phyloP scores from a whole-genome alignment of 1,140 invertebrate species.

The Ips nitidus region DNA sequence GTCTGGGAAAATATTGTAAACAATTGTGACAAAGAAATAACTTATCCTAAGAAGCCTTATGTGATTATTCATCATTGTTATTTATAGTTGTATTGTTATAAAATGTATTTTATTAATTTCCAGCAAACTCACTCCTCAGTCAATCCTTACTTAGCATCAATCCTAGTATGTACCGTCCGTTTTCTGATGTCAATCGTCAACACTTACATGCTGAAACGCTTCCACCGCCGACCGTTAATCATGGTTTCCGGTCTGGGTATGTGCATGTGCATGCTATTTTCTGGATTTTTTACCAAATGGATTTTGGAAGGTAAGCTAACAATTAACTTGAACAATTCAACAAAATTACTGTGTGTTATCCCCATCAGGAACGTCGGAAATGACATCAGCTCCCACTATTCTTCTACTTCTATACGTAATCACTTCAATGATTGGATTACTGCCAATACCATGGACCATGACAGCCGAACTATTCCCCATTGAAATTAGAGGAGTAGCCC shows the following conservation, averaged over 20 bases:
- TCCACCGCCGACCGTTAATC: conserved; percentile 56
- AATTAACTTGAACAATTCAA: neutral
- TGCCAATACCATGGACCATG: conserved; percentile 66
- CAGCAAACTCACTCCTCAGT: conserved; percentile 54
- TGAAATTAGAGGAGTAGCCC: conserved; percentile 58
- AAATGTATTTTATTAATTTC: conserved; percentile 29
- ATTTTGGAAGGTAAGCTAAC: conserved; percentile 39
- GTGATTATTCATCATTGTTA: neutral
- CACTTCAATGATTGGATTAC: conserved; percentile 60
- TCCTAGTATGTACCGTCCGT: conserved; percentile 65
- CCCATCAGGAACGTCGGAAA: conserved; percentile 23
- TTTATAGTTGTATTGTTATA: conserved; percentile 1
- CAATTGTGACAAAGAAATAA: conserved; percentile 1
- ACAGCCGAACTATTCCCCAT: conserved; percentile 64
- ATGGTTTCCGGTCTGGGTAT: conserved; percentile 58
- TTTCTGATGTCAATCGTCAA: conserved; percentile 62
- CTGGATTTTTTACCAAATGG: conserved; percentile 58
- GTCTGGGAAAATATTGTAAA: neutral
- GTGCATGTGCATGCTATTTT: conserved; percentile 57
- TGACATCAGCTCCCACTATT: conserved; percentile 40
- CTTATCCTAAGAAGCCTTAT: neutral
- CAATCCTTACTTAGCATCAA: conserved; percentile 58
- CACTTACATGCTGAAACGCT: conserved; percentile 57
- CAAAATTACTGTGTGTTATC: neutral
- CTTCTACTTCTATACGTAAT: conserved; percentile 51